Evolutionary conservation across 1,140 invertebrate species (phyloP).

Genomic region (Drosophila novamexicana): DNA sequence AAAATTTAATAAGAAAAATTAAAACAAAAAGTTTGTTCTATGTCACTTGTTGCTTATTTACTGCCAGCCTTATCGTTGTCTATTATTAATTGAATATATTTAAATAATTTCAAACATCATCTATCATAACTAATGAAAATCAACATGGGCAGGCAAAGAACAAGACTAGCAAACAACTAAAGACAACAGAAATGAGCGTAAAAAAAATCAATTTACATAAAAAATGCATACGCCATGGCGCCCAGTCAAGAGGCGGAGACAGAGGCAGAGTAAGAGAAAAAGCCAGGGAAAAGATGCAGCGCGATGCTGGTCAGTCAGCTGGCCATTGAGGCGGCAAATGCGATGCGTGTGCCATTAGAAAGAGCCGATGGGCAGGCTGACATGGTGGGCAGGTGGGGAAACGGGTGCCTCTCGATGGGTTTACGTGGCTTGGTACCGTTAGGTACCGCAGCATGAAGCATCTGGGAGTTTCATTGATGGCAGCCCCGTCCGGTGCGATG

Average conservation of each 20-base stretch:
- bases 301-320: constrained; percentile 62
- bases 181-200: neutral
- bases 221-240: constrained; percentile 78
- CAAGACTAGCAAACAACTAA: constrained; percentile 1
- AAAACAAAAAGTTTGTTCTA: neutral
- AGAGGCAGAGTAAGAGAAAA: constrained; percentile 1
- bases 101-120: constrained; percentile 75
- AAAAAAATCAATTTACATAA: constrained; percentile 79
- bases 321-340: constrained; percentile 76
- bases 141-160: constrained; percentile 27
- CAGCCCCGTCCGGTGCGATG: constrained; percentile 34
- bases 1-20: neutral
- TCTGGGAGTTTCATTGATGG: constrained; percentile 73
- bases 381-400: neutral
- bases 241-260: constrained; percentile 40
- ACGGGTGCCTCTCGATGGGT: constrained; percentile 12
- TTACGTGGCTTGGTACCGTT: constrained; percentile 58
- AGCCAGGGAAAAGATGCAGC: neutral
- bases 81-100: constrained; percentile 80
- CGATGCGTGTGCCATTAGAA: constrained; percentile 75
- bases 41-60: constrained; percentile 41
- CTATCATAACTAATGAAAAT: constrained; percentile 76
- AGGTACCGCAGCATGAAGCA: constrained; percentile 62
- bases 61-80: constrained; percentile 46
- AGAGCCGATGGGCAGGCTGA: constrained; percentile 32